Conservation (phyloP, 2,113 vertebrate genomes). For the Spea bombifrons region DNA sequence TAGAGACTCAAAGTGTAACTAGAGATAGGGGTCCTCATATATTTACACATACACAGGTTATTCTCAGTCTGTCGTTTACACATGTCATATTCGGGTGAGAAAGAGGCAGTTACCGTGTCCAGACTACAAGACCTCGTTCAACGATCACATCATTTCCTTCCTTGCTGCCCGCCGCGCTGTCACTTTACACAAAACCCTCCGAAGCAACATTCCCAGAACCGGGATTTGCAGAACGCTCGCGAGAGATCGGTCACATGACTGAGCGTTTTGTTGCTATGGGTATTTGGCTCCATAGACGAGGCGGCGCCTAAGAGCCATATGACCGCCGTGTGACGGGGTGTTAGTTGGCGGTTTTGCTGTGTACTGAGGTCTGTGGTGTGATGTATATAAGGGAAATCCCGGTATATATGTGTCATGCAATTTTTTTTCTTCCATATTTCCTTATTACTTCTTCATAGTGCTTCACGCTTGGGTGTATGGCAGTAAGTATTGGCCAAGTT, state of each 20-base stretch:
- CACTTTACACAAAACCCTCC: background rate
- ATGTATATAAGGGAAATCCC: too few species aligned
- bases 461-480: too few species aligned
- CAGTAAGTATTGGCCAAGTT: too few species aligned
- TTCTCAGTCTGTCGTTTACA: background rate
- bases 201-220: background rate
- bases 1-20: background rate
- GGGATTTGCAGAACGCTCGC: background rate
- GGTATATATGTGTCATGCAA: too few species aligned
- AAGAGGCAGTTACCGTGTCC: background rate
- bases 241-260: constrained; percentile 25
- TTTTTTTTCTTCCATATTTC: too few species aligned
- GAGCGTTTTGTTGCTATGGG: constrained; percentile 10
- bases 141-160: background rate
- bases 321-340: too few species aligned
- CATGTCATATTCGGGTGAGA: background rate
- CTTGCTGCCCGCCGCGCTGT: background rate
- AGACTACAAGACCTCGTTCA: too few species aligned
- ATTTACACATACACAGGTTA: background rate
- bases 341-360: too few species aligned
- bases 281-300: background rate
- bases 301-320: too few species aligned
- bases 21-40: background rate
- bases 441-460: too few species aligned
- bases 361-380: too few species aligned